Percentiles rank a stretch among this genome's conserved stretches.
These are phyloP conservation scores for Austrolebias charrua DNA, from an alignment of 2,797 vertebrate species.

Conservation along the genomic window DNA sequence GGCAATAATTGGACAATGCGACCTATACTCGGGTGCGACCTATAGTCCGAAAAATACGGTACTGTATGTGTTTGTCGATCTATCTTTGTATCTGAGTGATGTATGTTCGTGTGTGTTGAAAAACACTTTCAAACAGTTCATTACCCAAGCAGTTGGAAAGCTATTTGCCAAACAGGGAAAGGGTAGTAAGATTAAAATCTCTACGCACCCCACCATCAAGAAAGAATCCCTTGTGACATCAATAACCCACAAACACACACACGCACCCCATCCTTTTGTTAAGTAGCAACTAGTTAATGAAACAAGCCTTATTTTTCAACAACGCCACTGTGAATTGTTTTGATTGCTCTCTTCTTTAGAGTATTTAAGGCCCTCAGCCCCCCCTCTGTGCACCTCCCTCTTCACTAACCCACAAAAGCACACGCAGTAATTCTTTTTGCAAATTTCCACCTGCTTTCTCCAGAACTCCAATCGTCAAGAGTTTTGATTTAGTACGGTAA, in stretches of 20 bases:
- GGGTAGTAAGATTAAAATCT: conserved; percentile 79
- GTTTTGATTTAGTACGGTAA: conserved; percentile 49
- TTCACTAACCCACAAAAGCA: conserved; percentile 24
- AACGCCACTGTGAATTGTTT: conserved; percentile 39
- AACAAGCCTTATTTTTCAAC: conserved; percentile 26
- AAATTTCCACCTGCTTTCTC: conserved; percentile 55
- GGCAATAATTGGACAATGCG: too few relatives aligned
- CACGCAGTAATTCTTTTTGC: conserved; percentile 30
- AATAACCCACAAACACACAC: conserved; percentile 20
- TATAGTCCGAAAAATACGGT: too few relatives aligned
- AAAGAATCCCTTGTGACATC: conserved; percentile 49
- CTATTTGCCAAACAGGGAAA: conserved; percentile 71
- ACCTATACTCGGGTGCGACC: too few relatives aligned
- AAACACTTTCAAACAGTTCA: conserved; percentile 75
- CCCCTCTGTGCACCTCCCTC: conserved; percentile 8
- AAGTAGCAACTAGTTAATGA: conserved; percentile 47
- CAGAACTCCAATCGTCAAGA: conserved; percentile 27
- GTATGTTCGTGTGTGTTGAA: conserved; percentile 53
- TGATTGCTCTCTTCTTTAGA: conserved; percentile 34
- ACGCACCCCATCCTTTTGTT: conserved; percentile 14
- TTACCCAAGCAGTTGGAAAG: conserved; percentile 77
- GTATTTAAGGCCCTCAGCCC: conserved; percentile 17
- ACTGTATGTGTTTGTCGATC: conserved; percentile 26
- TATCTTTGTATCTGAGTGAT: conserved; percentile 49
- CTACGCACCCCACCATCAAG: conserved; percentile 54